phyloP scores from a whole-genome alignment of 2,797 vertebrate species.

The Micromesistius poutassou region DNA sequence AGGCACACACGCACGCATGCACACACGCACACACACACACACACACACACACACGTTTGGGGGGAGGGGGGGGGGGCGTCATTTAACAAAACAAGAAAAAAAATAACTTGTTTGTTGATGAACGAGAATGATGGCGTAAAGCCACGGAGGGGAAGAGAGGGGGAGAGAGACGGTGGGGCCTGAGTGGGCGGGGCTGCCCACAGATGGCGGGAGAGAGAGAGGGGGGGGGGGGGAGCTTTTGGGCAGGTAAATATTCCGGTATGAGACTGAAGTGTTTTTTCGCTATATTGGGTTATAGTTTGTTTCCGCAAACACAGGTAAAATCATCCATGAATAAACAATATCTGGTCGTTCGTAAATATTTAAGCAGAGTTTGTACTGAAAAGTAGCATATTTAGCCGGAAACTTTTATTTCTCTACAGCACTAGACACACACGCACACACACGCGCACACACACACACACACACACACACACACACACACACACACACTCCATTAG shows the following conservation, averaged over 20 bases:
- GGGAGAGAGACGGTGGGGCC: slow-evolving; percentile 12
- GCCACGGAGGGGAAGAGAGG: slow-evolving; percentile 11
- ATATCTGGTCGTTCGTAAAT: slow-evolving; percentile 18
- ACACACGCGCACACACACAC: too few species aligned
- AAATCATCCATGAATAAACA: slow-evolving; percentile 26
- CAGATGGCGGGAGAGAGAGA: too few species aligned
- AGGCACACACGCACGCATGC: slow-evolving; percentile 13
- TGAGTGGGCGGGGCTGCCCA: too few species aligned
- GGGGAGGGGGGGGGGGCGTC: neutral
- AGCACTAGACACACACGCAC: neutral
- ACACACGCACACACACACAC: slow-evolving; percentile 8
- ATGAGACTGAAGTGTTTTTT: slow-evolving; percentile 22
- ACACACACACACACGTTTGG: neutral
- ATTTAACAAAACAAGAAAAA: slow-evolving; percentile 24
- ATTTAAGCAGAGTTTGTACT: slow-evolving; percentile 13
- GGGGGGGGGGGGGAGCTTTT: too few species aligned
- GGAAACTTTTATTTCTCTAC: slow-evolving; percentile 1
- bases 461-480: too few species aligned
- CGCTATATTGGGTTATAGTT: slow-evolving; percentile 15
- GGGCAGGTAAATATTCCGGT: too few species aligned
- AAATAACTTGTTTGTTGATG: too few species aligned
- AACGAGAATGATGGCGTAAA: too few species aligned
- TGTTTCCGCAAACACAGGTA: slow-evolving; percentile 22
- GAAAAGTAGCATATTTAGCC: neutral
- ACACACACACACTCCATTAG: neutral